Conservation (phyloP, 2,797 vertebrate species). For the Acipenser ruthenus region DNA sequence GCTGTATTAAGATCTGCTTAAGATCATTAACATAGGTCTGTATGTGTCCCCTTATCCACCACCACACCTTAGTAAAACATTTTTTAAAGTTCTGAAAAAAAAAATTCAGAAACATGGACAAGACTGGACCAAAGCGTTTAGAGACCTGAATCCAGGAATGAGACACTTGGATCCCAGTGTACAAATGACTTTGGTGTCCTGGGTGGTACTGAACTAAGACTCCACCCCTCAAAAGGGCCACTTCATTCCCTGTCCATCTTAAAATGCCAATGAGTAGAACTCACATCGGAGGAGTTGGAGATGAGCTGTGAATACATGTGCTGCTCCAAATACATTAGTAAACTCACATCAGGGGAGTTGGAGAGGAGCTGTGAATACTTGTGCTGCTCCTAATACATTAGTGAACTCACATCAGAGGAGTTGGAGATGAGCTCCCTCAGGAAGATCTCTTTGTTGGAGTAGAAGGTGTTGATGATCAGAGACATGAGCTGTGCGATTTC, state of each 20-base stretch:
- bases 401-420: slow-evolving; percentile 40
- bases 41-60: no score
- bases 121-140: no score
- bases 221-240: background rate
- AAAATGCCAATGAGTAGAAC: background rate
- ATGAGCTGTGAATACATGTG: no score
- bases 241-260: accelerated
- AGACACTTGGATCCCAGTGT: no score
- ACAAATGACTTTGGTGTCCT: background rate
- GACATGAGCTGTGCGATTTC: slow-evolving; percentile 91
- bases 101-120: no score
- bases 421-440: slow-evolving; percentile 82
- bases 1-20: no score
- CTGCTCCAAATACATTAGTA: background rate
- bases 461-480: slow-evolving; percentile 87
- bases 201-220: background rate
- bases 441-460: slow-evolving; percentile 88
- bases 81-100: no score
- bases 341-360: slow-evolving; percentile 64
- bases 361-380: no score
- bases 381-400: no score
- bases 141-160: no score
- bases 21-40: no score
- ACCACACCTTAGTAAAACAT: no score
- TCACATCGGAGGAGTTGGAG: background rate